A percentile compares a stretch with the other conserved stretches of the same genome.
These are phyloP conservation scores for Calliopum simillimum DNA, from an alignment of 2,888 invertebrate species.

Conservation along the genomic window DNA sequence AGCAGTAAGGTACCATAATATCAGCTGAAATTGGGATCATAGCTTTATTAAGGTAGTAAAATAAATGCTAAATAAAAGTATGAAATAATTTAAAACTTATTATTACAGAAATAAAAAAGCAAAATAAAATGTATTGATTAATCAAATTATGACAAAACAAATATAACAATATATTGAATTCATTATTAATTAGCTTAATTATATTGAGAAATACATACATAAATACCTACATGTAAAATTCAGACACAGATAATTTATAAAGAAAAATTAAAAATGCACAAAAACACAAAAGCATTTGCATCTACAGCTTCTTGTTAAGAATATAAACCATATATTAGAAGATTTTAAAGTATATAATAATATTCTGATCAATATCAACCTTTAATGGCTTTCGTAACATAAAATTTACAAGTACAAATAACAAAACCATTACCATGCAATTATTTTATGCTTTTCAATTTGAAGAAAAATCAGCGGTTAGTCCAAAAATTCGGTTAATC, in stretches of 20 bases:
- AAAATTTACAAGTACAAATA: too few species aligned
- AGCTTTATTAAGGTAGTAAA: constrained; percentile 74
- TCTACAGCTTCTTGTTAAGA: too few species aligned
- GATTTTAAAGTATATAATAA: too few species aligned
- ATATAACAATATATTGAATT: background rate
- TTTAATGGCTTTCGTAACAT: too few species aligned
- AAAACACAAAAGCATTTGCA: too few species aligned
- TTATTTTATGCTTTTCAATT: too few species aligned
- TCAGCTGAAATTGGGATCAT: constrained; percentile 74
- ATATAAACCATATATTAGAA: too few species aligned
- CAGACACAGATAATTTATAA: background rate
- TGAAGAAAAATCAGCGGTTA: too few species aligned
- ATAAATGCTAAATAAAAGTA: constrained; percentile 47
- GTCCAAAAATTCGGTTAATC: too few species aligned
- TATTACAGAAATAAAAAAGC: constrained; percentile 33
- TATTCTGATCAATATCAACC: too few species aligned
- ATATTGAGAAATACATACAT: constrained; percentile 17
- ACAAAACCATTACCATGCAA: too few species aligned
- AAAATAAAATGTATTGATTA: constrained; percentile 19
- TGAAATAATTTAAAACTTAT: constrained; percentile 27
- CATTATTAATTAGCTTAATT: constrained; percentile 2
- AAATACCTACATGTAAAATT: background rate
- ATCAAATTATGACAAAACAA: constrained; percentile 9
- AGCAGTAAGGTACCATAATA: constrained; percentile 69
- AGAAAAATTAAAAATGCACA: background rate